A percentile compares a stretch with the other conserved stretches of the same genome.
Conservation (phyloP, 2,888 invertebrate species). For the Drosophila ezoana region DNA sequence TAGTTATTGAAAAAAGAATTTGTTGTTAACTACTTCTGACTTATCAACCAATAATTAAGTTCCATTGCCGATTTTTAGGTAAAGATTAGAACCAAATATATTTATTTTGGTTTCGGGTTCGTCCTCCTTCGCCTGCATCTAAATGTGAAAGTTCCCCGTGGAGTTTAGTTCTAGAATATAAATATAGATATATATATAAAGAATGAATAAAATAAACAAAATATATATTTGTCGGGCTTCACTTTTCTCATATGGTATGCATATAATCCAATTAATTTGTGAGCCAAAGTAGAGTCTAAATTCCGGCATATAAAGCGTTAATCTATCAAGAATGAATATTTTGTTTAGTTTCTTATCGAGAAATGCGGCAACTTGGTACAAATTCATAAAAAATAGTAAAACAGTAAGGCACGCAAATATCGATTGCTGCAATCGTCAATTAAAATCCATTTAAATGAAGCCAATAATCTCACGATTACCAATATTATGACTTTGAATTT, state of each 20-base stretch:
- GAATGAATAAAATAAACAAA: too few relatives aligned
- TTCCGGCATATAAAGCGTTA: slow-evolving; percentile 4
- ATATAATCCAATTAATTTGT: background rate
- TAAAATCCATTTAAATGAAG: slow-evolving; percentile 44
- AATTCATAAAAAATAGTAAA: slow-evolving; percentile 49
- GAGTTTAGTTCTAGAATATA: too few relatives aligned
- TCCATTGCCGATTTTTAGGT: too few relatives aligned
- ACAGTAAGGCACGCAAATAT: slow-evolving; percentile 2
- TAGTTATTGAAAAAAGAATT: too few relatives aligned
- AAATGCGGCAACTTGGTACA: slow-evolving; percentile 18
- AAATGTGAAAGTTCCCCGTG: too few relatives aligned
- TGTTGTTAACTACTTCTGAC: too few relatives aligned
- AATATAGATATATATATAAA: too few relatives aligned
- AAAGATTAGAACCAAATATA: too few relatives aligned
- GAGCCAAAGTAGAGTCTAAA: slow-evolving; percentile 3
- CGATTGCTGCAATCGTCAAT: slow-evolving; percentile 33
- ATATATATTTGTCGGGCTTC: background rate
- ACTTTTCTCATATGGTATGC: background rate
- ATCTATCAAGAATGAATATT: slow-evolving; percentile 14
- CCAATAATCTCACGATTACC: slow-evolving; percentile 24
- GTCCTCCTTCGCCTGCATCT: too few relatives aligned
- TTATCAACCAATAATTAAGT: too few relatives aligned
- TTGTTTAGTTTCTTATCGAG: slow-evolving; percentile 19
- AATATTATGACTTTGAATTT: slow-evolving; percentile 23
- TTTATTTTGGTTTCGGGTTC: too few relatives aligned